Evolutionary conservation across 2,113 vertebrate genomes (phyloP), one percentile per base, ranked within the genome.

Genomic region (Microcebus lehilahytsara): DNA sequence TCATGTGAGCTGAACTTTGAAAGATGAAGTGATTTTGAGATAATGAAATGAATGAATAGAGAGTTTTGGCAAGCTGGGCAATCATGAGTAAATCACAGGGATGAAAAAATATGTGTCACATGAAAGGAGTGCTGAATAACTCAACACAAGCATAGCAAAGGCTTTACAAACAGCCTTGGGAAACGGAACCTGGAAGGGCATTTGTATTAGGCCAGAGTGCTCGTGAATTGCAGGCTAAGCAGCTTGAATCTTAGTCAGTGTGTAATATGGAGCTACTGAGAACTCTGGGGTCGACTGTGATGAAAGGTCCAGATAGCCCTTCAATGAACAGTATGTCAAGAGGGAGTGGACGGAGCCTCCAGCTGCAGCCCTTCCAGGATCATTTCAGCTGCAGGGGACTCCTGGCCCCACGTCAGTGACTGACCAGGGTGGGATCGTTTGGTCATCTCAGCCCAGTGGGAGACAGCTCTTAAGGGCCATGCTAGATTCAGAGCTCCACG

Each of bases 241-340:
- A 78, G 49, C 32, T 78, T 37, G 22, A 25, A 20, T 51, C 30
- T 19, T 3, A 77, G 20, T n/a, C 23, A 53, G 0, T 6, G 34
- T 25, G 27, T 37, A 16, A 60, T 1, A 49, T 6, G 71, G 23
- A 49, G 49, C 22, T 49, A 10, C 0, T 2, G 42, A 92, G 40
- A 34, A 81, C 16, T 16, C 16, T 16, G 22, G 25, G 7, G 1
- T 19, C 40, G 32, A 51, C 13, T 32, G 16, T 1, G 20, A 14
- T 53, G 20, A 83, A 14, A 13, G 11, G 0, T 3, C 40, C 34
- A 37, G 5, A 11, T 1, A 14, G 19, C 7, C 8, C 22, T 60
- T 34, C 49, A 53, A 11, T 11, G 66, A 58, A 32, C 20, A 30
- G 64, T 17, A 8, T 42, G 37, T 5, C 19, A 32, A 40, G 19